A percentile compares a stretch with the other conserved stretches of the same genome.
Conservation (phyloP, 2,888 invertebrate species). For the Mythimna impura region DNA sequence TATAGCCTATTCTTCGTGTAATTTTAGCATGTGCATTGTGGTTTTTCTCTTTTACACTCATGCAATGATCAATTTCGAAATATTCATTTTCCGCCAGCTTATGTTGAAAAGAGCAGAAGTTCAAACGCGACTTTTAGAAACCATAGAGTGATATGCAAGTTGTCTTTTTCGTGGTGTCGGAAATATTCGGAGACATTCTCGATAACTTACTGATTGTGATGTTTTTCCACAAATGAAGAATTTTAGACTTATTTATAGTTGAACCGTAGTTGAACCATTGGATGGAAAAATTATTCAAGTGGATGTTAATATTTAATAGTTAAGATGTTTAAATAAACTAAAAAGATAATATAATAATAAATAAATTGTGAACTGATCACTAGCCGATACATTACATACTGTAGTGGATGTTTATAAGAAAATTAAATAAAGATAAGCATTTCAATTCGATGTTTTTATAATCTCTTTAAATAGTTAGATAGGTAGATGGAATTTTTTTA, state of each 20-base stretch:
- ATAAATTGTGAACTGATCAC: no score
- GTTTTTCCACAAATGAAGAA: no score
- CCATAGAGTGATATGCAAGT: not conserved
- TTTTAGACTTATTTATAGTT: no score
- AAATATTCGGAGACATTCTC: slow-evolving; percentile 9
- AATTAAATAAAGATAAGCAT: not conserved
- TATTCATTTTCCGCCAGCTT: not conserved
- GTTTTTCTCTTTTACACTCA: not conserved
- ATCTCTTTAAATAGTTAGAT: not conserved
- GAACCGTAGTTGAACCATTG: no score
- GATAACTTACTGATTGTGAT: not conserved
- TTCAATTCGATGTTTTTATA: not conserved
- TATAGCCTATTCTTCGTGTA: not conserved
- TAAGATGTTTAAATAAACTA: no score
- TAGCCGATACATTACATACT: no score
- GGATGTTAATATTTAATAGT: no score
- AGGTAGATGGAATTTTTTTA: not conserved
- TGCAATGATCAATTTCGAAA: not conserved
- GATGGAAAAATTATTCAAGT: no score
- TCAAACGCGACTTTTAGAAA: not conserved
- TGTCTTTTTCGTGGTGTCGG: not conserved
- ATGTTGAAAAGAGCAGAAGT: not conserved
- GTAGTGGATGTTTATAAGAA: no score
- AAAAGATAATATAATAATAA: no score
- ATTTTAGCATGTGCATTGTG: not conserved